Evolutionary conservation across 2,888 invertebrate genomes (phyloP), one percentile per base, ranked within the genome.

Genomic region (Lysandra bellargus): DNA sequence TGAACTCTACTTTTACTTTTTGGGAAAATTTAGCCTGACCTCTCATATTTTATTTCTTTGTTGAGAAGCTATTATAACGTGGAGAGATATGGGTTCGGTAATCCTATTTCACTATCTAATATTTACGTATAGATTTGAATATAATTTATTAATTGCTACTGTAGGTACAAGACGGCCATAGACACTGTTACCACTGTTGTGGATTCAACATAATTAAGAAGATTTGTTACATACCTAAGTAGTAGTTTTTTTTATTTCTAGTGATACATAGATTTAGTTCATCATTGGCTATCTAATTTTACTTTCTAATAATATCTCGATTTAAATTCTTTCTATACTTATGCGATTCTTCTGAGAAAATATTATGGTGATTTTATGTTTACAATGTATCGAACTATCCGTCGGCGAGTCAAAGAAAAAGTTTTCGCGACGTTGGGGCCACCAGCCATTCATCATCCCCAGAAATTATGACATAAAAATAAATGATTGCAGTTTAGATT

Each of bases 401-500:
- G 80, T 80, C 74, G 83, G 81, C 82, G 82, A 81, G 64, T 83
- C 84, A 85, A 85, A 86, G 84, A 82, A 84, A 83, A 84, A 86
- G 87, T 86, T 86, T 81, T 85, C 84, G 86, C 81, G 85, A 85
- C 85, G 83, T 84, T 83, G 85, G 84, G 84, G 81, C 85, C 88
- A 88, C 89, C 88, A 84, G 81, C 85, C 88, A 88, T 90, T 88
- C 87, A 86, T 88, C 88, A 89, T 88, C 87, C 86, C 82, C 81
- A 84, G 85, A 87, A 88, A 90, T 91, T 92, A 91, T 91, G 89
- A 90, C 84, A 85, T 87, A 88, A 90, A 88, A 91, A 90, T 87
- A 87, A 89, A 85, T 85, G 86, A 86, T 84, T 84, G 84, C 83
- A 82, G 85, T 80, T 82, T 84, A 85, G 86, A 87, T 89, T 88